These are phyloP conservation scores for Epiblema foenella DNA, from an alignment of 2,888 invertebrate genomes.

Conservation along the genomic window DNA sequence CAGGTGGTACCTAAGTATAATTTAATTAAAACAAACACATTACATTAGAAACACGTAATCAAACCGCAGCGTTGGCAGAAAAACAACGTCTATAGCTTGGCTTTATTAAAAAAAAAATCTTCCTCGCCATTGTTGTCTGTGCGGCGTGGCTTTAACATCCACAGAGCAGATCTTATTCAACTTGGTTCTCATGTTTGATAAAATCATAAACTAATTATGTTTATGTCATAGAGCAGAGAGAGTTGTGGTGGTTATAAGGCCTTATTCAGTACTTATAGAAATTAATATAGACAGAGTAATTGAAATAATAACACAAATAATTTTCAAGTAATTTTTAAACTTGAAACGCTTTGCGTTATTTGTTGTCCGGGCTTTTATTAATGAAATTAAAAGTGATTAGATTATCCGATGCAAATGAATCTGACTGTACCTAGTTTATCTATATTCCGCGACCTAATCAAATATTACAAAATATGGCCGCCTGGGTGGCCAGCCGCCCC, in stretches of 20 bases:
- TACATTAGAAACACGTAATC: slow-evolving; percentile 21
- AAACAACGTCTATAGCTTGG: background rate
- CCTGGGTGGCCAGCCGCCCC: slow-evolving; percentile 8
- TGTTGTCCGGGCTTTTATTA: too few relatives aligned
- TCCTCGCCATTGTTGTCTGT: slow-evolving; percentile 28
- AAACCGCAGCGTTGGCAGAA: slow-evolving; percentile 20
- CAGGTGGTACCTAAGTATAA: background rate
- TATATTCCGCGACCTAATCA: slow-evolving; percentile 19
- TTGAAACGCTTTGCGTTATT: too few relatives aligned
- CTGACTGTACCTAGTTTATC: slow-evolving; percentile 16
- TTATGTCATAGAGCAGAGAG: slow-evolving; percentile 11
- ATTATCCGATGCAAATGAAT: background rate
- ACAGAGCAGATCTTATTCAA: background rate
- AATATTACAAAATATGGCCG: slow-evolving; percentile 26
- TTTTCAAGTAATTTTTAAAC: too few relatives aligned
- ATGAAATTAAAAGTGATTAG: background rate
- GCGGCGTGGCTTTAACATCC: background rate
- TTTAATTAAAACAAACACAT: slow-evolving; percentile 22
- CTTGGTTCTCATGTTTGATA: slow-evolving; percentile 17
- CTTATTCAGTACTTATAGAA: background rate
- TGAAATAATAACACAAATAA: too few relatives aligned
- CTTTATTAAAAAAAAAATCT: slow-evolving; percentile 22
- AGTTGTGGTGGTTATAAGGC: background rate
- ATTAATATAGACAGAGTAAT: background rate
- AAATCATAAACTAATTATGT: slow-evolving; percentile 17